Evolutionary conservation across 2,113 vertebrate species (phyloP).

Genomic region (Odontesthes bonariensis): DNA sequence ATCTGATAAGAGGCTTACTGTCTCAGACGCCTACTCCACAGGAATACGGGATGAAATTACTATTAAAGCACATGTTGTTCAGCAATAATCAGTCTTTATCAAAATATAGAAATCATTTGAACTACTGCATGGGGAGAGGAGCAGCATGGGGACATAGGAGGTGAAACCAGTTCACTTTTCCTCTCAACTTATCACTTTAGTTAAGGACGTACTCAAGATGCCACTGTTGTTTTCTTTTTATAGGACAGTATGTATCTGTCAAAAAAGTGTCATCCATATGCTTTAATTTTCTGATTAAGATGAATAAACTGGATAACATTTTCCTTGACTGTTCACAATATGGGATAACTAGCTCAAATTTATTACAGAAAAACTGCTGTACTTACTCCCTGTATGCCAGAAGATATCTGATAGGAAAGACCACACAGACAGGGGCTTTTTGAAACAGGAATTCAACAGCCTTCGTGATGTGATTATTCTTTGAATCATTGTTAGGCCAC

Average conservation of each 20-base stretch:
- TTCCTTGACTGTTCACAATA: constrained; percentile 43
- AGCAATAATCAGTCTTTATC: background rate
- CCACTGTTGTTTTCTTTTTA: no score
- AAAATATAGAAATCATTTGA: background rate
- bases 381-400: constrained; percentile 34
- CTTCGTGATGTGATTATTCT: constrained; percentile 33
- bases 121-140: background rate
- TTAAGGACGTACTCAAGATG: no score
- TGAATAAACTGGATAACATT: constrained; percentile 1
- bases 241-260: no score
- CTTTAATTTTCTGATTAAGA: constrained; percentile 18
- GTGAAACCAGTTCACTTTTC: background rate
- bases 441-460: constrained; percentile 37
- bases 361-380: constrained; percentile 47
- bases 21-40: background rate
- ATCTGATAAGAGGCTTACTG: no score
- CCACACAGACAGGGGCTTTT: constrained; percentile 35
- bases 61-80: background rate
- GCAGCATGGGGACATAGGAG: background rate
- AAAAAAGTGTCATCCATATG: background rate
- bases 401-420: constrained; percentile 33
- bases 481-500: constrained; percentile 42
- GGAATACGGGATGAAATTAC: background rate
- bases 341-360: constrained; percentile 43
- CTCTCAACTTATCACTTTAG: constrained; percentile 5